Conservation (phyloP, 2,888 invertebrate genomes). For the Chymomyza amoena region DNA sequence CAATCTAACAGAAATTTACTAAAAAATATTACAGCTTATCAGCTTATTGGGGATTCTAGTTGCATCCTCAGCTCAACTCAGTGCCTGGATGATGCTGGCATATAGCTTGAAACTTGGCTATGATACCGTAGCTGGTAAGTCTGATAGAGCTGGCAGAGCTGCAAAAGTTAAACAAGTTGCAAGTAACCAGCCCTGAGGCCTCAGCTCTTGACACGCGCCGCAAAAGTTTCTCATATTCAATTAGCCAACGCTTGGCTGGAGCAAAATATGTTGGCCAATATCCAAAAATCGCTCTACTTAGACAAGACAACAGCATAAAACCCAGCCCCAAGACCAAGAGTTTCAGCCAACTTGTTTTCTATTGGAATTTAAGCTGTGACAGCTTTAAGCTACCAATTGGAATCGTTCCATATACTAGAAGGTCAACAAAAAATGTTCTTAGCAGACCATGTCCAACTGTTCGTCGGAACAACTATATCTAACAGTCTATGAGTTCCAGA, state of each 20-base stretch:
- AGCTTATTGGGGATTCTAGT: background rate
- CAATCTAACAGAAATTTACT: slow-evolving; percentile 1
- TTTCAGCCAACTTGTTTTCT: background rate
- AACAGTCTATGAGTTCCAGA: too few species aligned
- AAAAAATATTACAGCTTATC: background rate
- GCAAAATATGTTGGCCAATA: slow-evolving; percentile 34
- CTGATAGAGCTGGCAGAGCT: too few species aligned
- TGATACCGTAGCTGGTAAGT: background rate
- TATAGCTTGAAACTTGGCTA: background rate
- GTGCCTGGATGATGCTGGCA: background rate
- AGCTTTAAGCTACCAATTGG: background rate
- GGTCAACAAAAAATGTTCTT: too few species aligned
- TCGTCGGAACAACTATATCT: too few species aligned
- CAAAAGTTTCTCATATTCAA: slow-evolving; percentile 68
- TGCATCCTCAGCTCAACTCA: background rate
- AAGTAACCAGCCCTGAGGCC: background rate
- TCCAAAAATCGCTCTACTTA: background rate
- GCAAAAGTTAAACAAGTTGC: background rate
- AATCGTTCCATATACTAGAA: background rate
- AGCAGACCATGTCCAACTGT: too few species aligned
- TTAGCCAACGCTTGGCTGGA: slow-evolving; percentile 54
- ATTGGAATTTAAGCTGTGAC: background rate
- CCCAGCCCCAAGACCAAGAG: background rate
- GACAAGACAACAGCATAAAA: background rate
- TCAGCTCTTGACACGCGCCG: slow-evolving; percentile 59